Evolutionary conservation across 2,797 vertebrate species (phyloP), one percentile per base, ranked within the genome.

Genomic region (Hyperoplus immaculatus): DNA sequence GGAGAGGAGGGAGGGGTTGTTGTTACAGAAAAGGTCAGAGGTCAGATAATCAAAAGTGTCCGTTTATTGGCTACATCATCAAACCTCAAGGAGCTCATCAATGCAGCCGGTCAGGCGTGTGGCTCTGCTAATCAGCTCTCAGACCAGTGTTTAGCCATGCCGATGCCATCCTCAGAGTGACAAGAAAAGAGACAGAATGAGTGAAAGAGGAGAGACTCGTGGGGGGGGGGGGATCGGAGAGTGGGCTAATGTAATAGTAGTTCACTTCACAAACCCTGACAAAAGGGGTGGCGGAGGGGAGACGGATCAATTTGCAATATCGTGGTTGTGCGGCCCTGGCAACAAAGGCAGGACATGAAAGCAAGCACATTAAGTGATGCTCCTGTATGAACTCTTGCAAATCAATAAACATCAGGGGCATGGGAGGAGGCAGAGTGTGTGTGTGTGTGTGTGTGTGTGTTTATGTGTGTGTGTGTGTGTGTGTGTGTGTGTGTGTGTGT

Each of bases 261-360:
- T 89, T 94, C 91, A 91, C 90, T 94, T 90, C 91, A 88, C 89
- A 88, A 78, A 64, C 93, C 91, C 84, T 91, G 94, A 96, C 96
- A 97, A 97, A 97, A 29, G 29, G 86, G 95, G 86, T 92, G 89
- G 89, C 60, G 57, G 86, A 29, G 77, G 88, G 94, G 94, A 95
- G 94, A 95, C 92, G 83, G 97, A 98, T 99, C 97, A 98, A 99
- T 98, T 97, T 97, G 97, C 96, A 97, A 98, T 98, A 97, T 96
- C 93, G 95, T 95, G 94, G 95, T 92, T 29, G 94, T 93, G 93
- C 89, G 83, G 90, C 90, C 90, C 93, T 86, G 77, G 94, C 96
- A 97, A 96, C 97, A 97, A 98, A 97, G 96, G 93, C 93, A 90
- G 95, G 95, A 97, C 97, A 97, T 97, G 95, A 98, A 98, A 97